These are phyloP conservation scores for Brachypteracias leptosomus DNA, from an alignment of 2,113 vertebrate species.

Conservation along the genomic window DNA sequence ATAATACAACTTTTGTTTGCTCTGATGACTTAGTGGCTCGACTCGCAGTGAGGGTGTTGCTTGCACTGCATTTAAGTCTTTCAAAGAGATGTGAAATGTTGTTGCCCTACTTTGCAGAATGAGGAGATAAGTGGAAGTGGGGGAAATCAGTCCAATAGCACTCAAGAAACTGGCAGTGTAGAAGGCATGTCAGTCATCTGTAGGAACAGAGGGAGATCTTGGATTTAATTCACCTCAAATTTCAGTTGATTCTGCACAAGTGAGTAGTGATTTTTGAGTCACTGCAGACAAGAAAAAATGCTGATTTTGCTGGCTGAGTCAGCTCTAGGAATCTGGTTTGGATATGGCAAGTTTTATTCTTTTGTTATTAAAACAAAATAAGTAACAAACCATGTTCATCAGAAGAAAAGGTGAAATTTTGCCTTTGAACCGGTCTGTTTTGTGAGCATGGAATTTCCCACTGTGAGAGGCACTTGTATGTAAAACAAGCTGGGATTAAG, in stretches of 20 bases:
- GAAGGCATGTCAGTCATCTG: conserved; percentile 53
- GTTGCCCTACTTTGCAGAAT: conserved; percentile 45
- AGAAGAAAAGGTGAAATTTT: background rate
- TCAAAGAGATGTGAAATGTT: background rate
- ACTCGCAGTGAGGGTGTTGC: background rate
- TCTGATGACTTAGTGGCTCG: background rate
- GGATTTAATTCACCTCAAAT: conserved; percentile 65
- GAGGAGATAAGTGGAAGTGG: conserved; percentile 36
- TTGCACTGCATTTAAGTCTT: background rate
- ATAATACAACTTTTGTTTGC: background rate
- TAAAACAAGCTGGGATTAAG: background rate
- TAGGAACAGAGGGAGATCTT: conserved; percentile 61
- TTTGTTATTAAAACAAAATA: background rate
- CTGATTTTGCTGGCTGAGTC: conserved; percentile 65
- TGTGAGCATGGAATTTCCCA: background rate
- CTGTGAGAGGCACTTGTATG: background rate
- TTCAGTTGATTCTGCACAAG: conserved; percentile 44
- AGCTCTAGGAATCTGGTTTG: conserved; percentile 26
- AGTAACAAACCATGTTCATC: background rate
- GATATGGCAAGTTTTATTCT: background rate
- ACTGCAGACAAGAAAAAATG: conserved; percentile 36
- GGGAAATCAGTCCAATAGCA: conserved; percentile 49
- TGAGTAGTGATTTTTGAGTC: conserved; percentile 39
- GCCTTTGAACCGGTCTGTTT: background rate
- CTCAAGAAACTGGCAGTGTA: conserved; percentile 60